Percentiles rank a stretch among this genome's conserved stretches.
These are phyloP conservation scores for Echinarachnius parma DNA, from an alignment of 53 echinoderm and acorn worm genomes.

Conservation along the genomic window DNA sequence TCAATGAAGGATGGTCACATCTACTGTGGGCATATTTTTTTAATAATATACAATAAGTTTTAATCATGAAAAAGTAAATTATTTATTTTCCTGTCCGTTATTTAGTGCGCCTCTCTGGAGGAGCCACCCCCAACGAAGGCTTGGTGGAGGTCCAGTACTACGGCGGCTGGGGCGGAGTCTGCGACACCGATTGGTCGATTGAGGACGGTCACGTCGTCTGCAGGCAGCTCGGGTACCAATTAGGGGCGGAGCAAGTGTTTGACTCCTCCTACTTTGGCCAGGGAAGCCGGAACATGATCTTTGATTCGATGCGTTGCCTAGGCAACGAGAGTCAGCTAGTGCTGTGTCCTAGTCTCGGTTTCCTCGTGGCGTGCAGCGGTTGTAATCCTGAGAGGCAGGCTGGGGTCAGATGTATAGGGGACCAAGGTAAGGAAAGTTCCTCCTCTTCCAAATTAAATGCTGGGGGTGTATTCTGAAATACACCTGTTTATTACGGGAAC, in stretches of 20 bases:
- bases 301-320: slow-evolving; percentile 11
- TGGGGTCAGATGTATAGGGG: slow-evolving; percentile 21
- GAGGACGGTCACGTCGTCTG: slow-evolving; percentile 59
- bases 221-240: slow-evolving; percentile 51
- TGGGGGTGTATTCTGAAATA: too few species aligned
- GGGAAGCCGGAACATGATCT: slow-evolving; percentile 17
- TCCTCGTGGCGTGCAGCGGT: slow-evolving; percentile 7
- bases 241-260: slow-evolving; percentile 29
- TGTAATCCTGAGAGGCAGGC: slow-evolving; percentile 11
- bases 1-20: too few species aligned
- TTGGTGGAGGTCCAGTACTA: slow-evolving; percentile 50
- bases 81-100: too few species aligned
- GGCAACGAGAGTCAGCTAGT: slow-evolving; percentile 29
- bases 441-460: too few species aligned
- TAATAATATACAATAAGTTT: too few species aligned
- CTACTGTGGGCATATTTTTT: too few species aligned
- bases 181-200: slow-evolving; percentile 53
- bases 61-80: too few species aligned
- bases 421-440: neutral
- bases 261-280: slow-evolving; percentile 33
- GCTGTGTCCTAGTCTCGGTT: slow-evolving; percentile 18
- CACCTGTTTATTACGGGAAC: too few species aligned
- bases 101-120: slow-evolving; percentile 50
- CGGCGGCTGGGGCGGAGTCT: slow-evolving; percentile 55
- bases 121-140: slow-evolving; percentile 38